phyloP scores from a whole-genome alignment of 2,888 invertebrate species.

The Cremastinae sp. region DNA sequence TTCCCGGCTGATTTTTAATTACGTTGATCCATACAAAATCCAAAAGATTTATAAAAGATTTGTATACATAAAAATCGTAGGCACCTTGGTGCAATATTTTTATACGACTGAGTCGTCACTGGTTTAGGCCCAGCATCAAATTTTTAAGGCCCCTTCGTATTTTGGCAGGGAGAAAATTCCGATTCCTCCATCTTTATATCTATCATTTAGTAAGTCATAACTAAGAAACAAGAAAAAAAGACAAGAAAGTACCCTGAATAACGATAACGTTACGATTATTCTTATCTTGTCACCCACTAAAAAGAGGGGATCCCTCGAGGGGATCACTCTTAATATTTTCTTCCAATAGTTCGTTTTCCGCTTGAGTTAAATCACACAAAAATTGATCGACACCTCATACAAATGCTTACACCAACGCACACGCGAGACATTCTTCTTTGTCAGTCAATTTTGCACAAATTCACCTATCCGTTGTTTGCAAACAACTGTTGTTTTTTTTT shows the following conservation, averaged over 20 bases:
- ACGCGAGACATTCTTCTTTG: conserved; percentile 24
- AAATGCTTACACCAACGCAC: conserved; percentile 32
- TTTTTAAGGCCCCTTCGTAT: conserved; percentile 46
- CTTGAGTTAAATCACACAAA: conserved; percentile 40
- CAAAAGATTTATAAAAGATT: no score
- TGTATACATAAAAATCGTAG: not conserved
- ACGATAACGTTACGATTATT: conserved; percentile 60
- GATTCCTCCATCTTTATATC: conserved; percentile 2
- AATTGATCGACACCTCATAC: conserved; percentile 12
- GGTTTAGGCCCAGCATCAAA: conserved; percentile 37
- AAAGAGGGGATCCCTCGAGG: conserved; percentile 25
- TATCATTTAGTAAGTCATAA: conserved; percentile 27
- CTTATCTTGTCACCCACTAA: conserved; percentile 44
- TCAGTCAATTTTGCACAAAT: not conserved
- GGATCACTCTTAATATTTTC: conserved; percentile 10
- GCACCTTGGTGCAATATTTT: not conserved
- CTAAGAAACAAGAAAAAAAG: conserved; percentile 29
- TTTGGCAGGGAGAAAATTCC: conserved; percentile 8
- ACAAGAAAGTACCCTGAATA: conserved; percentile 67
- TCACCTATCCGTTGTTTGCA: not conserved
- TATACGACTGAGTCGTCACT: not conserved
- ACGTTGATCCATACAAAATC: no score
- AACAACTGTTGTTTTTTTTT: not conserved
- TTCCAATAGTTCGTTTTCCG: conserved; percentile 15
- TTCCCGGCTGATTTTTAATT: no score